Percentiles rank a stretch among this genome's conserved stretches.
Evolutionary conservation across 2,113 vertebrate genomes (phyloP).

Genomic region (Protobothrops flavoviridis): DNA sequence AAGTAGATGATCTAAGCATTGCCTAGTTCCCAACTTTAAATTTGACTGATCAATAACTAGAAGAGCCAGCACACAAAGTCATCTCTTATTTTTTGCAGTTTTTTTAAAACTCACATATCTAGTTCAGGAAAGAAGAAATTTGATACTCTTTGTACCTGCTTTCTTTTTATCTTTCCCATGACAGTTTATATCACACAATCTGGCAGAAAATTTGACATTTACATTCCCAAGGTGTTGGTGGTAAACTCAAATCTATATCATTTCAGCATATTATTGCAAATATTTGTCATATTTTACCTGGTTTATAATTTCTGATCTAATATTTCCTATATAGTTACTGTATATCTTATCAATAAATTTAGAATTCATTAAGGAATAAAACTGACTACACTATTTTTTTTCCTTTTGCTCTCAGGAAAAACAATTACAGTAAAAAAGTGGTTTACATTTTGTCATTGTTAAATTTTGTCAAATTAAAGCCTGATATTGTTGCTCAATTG

Average conservation of each 20-base stretch:
- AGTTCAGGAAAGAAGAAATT: neutral
- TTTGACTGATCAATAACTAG: neutral
- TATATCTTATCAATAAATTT: neutral
- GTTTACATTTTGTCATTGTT: slow-evolving; percentile 57
- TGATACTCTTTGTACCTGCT: neutral
- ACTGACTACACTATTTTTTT: slow-evolving; percentile 35
- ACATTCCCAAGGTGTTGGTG: neutral
- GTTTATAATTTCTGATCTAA: slow-evolving; percentile 21
- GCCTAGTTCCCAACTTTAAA: neutral
- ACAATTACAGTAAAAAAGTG: slow-evolving; percentile 35
- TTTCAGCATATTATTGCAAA: neutral
- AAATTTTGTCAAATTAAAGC: slow-evolving; percentile 37
- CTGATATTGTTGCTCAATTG: slow-evolving; percentile 65
- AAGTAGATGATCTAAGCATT: neutral
- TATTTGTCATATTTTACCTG: slow-evolving; percentile 3
- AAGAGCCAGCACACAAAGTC: neutral
- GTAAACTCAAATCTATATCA: neutral
- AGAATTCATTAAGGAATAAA: slow-evolving; percentile 28
- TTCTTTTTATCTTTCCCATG: neutral
- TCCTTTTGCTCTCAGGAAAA: slow-evolving; percentile 35
- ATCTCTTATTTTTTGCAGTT: neutral
- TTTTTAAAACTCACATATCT: neutral
- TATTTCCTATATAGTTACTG: slow-evolving; percentile 20
- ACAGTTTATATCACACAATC: neutral
- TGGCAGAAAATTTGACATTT: neutral